Evolutionary conservation across 2,888 invertebrate genomes (phyloP).

Genomic region (Pharmacophagus antenor): DNA sequence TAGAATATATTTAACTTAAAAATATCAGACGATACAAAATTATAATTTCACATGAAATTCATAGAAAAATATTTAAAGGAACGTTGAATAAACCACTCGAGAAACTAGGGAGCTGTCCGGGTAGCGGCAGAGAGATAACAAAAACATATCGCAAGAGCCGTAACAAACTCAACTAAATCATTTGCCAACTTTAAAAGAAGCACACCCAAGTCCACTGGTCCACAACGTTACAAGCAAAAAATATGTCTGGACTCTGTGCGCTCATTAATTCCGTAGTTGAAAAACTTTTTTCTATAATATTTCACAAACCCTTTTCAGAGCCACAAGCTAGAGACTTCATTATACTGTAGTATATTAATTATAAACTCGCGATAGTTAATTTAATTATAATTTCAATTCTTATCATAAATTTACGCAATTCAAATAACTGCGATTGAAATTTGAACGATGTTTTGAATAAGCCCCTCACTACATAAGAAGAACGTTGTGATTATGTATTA

Average conservation of each 20-base stretch:
- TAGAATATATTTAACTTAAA: too few relatives aligned
- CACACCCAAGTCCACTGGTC: not conserved
- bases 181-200: constrained; percentile 19
- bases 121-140: constrained; percentile 2
- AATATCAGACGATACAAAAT: too few relatives aligned
- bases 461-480: too few relatives aligned
- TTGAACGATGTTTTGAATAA: not conserved
- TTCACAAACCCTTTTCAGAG: constrained; percentile 9
- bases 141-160: constrained; percentile 22
- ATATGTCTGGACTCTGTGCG: constrained; percentile 4
- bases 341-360: constrained; percentile 16
- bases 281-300: constrained; percentile 10
- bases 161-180: constrained; percentile 22
- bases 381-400: constrained; percentile 4
- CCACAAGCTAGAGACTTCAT: constrained; percentile 3
- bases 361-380: constrained; percentile 1
- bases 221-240: constrained; percentile 20
- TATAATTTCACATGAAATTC: too few relatives aligned
- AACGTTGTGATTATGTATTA: too few relatives aligned
- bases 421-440: not conserved
- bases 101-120: not conserved
- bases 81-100: too few relatives aligned
- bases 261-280: constrained; percentile 26
- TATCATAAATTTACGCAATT: constrained; percentile 3
- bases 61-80: too few relatives aligned